These are phyloP conservation scores for Hyppa rectilinea DNA, from an alignment of 2,888 invertebrate genomes.

Conservation along the genomic window DNA sequence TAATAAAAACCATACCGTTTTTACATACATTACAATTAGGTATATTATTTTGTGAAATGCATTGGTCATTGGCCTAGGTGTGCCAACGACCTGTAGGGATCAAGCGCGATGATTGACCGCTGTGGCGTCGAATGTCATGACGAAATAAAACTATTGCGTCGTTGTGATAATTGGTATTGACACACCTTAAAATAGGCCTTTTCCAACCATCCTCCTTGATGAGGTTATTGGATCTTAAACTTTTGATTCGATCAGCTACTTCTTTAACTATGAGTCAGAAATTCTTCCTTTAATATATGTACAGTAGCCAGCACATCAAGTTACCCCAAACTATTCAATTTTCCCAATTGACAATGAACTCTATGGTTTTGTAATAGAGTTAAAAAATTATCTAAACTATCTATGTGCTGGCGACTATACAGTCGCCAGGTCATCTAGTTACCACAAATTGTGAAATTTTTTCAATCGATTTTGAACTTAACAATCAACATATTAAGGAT, in stretches of 20 bases:
- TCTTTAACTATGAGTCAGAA: not conserved
- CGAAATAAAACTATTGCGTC: constrained; percentile 58
- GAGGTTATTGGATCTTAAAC: not conserved
- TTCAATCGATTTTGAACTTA: too few relatives aligned
- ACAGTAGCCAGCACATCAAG: too few relatives aligned
- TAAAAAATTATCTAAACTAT: too few relatives aligned
- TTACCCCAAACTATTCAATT: too few relatives aligned
- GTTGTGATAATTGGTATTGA: constrained; percentile 43
- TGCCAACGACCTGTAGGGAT: constrained; percentile 77
- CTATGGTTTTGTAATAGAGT: too few relatives aligned
- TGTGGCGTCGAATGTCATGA: constrained; percentile 56
- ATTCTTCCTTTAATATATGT: too few relatives aligned
- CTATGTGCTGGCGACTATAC: too few relatives aligned
- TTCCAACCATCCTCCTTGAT: not conserved
- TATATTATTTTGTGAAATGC: constrained; percentile 57
- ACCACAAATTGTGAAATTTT: too few relatives aligned
- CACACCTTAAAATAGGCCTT: not conserved
- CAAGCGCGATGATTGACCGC: constrained; percentile 70
- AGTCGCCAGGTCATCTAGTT: too few relatives aligned
- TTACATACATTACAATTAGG: constrained; percentile 42
- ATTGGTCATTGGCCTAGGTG: constrained; percentile 69
- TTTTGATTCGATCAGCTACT: not conserved
- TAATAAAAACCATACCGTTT: constrained; percentile 43
- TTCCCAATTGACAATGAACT: too few relatives aligned
- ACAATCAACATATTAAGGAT: too few relatives aligned